These are phyloP conservation scores for Tyria jacobaeae DNA, from an alignment of 2,888 invertebrate species.

Conservation along the genomic window DNA sequence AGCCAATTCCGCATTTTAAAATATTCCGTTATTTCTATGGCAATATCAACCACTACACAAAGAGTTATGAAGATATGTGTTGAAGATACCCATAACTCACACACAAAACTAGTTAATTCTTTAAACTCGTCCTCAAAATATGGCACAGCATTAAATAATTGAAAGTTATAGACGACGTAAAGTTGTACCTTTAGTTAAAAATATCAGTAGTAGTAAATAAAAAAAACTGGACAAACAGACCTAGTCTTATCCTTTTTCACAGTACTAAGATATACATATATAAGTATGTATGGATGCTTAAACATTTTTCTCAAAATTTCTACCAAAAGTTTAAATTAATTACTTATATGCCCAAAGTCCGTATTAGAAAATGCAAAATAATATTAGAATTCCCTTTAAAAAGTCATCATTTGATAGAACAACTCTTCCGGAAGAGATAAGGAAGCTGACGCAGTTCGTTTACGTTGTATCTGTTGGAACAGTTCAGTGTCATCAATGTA, in stretches of 20 bases:
- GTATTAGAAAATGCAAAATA: constrained; percentile 1
- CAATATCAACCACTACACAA: constrained; percentile 60
- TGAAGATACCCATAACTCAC: constrained; percentile 52
- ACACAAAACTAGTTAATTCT: constrained; percentile 47
- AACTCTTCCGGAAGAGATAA: constrained; percentile 73
- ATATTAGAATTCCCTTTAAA: constrained; percentile 31
- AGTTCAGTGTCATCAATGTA: constrained; percentile 52
- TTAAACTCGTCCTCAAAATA: constrained; percentile 35
- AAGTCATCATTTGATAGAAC: constrained; percentile 55
- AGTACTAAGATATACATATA: too few species aligned
- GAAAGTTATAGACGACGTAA: constrained; percentile 13
- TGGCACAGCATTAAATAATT: constrained; percentile 29
- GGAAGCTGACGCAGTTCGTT: constrained; percentile 67
- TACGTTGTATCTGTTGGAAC: constrained; percentile 52
- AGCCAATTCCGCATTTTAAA: constrained; percentile 84
- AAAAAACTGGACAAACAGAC: background rate
- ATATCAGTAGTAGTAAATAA: background rate
- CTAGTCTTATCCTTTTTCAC: background rate
- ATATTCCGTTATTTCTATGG: constrained; percentile 80
- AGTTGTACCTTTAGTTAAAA: background rate
- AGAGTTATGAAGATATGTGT: constrained; percentile 60
- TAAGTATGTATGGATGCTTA: too few species aligned
- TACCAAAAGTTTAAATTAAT: background rate
- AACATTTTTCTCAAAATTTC: too few species aligned
- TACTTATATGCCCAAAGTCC: background rate